Evolutionary conservation across 2,113 vertebrate genomes (phyloP), one percentile per base, ranked within the genome.

Genomic region (Campylomormyrus numenius): DNA sequence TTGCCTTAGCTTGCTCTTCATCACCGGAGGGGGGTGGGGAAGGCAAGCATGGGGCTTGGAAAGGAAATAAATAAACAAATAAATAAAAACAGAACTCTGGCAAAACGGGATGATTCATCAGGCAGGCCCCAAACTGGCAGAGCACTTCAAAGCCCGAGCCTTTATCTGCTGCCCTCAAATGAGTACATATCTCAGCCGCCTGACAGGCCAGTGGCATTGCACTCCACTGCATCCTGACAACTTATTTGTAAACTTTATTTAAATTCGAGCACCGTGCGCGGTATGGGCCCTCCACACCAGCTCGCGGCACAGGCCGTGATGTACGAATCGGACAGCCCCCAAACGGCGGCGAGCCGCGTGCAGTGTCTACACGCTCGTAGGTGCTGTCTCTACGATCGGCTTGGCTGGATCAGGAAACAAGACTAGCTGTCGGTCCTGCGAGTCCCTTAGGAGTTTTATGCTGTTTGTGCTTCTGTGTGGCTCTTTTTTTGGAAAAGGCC

Each of bases 1-100:
- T 90, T 85, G 62, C 35, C 83, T 66, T 92, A 45, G 17, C 27
- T 90, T 66, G 83, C 58, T 27, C 46, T 89, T 31, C 70, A 92
- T 90, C 90, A 88, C 70, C 5, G 3, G 74, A 11, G 31, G n/a
- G 24, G 53, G 84, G 15, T 35, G 42, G 53, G 53, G 11, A 27
- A 19, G 46, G 85, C 85, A 52, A 48, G 11, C 15, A 3, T 1
- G 39, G 7, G 85, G 27, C 10, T 53, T 27, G 17, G 15, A 56
- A 56, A 87, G 50, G 3, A 87, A 87, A 56, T 53, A 87, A 88
- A 88, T 62, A 62, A 46, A 66, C 49, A 53, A 87, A 53, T 39
- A 53, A 87, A 87, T 39, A 88, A 88, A 88, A 88, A 88, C 84
- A 31, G 87, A 74, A 85, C 58, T 35, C 45, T 90, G 85, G 66